Evolutionary conservation across 2,113 vertebrate species (phyloP).

Genomic region (Ptilonorhynchus violaceus): DNA sequence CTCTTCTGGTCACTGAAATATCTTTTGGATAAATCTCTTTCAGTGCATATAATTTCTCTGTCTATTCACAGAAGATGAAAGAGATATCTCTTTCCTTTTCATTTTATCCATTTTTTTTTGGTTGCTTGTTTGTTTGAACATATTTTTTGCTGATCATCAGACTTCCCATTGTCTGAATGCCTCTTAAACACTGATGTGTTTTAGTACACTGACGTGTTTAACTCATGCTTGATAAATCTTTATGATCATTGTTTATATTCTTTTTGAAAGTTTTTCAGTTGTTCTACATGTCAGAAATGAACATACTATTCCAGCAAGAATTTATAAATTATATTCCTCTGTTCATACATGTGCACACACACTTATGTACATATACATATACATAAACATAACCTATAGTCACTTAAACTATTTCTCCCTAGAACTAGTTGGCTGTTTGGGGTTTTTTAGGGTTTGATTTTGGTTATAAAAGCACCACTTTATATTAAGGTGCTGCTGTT

Average conservation of each 20-base stretch:
- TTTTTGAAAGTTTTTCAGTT: not conserved
- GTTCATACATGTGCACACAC: accelerated
- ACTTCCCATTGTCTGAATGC: not conserved
- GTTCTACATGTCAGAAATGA: not conserved
- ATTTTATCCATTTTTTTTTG: not conserved
- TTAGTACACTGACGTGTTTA: not conserved
- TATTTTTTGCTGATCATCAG: not conserved
- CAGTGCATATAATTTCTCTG: not conserved
- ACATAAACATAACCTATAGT: not conserved
- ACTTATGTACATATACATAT: too few species aligned
- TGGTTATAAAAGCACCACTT: not conserved
- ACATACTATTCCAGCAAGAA: not conserved
- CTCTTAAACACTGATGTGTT: not conserved
- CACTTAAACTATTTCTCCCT: not conserved
- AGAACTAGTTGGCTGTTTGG: not conserved
- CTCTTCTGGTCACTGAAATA: not conserved
- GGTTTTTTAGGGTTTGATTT: not conserved
- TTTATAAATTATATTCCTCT: not conserved
- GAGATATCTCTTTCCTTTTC: not conserved
- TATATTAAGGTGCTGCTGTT: not conserved
- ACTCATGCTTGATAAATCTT: not conserved
- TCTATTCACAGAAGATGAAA: not conserved
- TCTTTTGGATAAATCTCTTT: not conserved
- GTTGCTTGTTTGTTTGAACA: not conserved
- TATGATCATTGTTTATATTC: not conserved